A percentile compares a stretch with the other conserved stretches of the same genome.
phyloP scores from a whole-genome alignment of 2,797 vertebrate species.

The Xyrichtys novacula region DNA sequence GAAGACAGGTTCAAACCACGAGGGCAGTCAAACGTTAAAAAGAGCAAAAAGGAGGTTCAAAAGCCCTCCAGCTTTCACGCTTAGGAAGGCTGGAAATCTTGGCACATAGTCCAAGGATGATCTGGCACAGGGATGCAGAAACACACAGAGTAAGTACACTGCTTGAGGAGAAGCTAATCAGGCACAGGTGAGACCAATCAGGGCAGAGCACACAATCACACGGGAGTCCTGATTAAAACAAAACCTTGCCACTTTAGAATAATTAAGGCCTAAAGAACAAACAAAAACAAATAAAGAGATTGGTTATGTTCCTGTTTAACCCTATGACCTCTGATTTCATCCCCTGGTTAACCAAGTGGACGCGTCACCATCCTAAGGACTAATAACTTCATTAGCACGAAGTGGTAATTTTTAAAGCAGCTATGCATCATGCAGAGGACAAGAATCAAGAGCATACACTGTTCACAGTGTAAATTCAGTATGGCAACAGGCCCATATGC shows the following conservation, averaged over 20 bases:
- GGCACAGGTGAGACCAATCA: background rate
- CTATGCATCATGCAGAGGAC: conserved; percentile 11
- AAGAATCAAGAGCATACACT: conserved; percentile 24
- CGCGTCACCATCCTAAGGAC: background rate
- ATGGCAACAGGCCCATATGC: conserved; percentile 50
- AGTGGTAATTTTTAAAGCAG: conserved; percentile 1
- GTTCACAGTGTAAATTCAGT: conserved; percentile 40
- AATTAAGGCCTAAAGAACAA: background rate
- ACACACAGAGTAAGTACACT: background rate
- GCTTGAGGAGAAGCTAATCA: background rate
- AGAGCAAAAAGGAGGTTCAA: background rate
- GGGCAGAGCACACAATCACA: background rate
- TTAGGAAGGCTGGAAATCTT: background rate
- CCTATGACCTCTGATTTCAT: background rate
- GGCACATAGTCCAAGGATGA: background rate
- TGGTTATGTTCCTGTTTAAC: conserved; percentile 24
- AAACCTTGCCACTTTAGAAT: no score
- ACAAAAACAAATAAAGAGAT: conserved; percentile 16
- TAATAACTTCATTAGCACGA: conserved; percentile 14
- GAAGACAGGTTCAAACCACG: background rate
- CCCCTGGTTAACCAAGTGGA: conserved; percentile 1
- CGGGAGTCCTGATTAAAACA: no score
- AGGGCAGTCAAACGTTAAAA: background rate
- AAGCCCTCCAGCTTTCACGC: background rate
- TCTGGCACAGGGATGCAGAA: background rate